These are phyloP conservation scores for Hemicentrotus pulcherrimus DNA, from an alignment of 35 echinoderm and acorn worm genomes.

Conservation along the genomic window DNA sequence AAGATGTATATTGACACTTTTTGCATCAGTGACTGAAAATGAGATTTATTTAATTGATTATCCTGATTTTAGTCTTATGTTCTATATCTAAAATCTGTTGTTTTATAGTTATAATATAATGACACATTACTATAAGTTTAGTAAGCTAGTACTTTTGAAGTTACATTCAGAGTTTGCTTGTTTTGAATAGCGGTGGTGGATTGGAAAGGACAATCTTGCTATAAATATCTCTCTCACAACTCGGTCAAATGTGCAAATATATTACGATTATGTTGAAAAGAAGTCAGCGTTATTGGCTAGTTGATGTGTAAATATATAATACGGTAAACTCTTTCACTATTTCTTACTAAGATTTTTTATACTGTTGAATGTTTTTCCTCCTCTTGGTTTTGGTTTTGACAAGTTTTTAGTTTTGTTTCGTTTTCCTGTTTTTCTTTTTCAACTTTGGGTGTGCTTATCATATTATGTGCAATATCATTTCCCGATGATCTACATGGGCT, in stretches of 20 bases:
- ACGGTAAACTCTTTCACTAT: background rate
- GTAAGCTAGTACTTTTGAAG: background rate
- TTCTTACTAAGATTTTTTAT: background rate
- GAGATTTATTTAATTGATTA: background rate
- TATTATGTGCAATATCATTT: background rate
- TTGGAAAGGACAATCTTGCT: background rate
- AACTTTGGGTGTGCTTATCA: slow-evolving; percentile 5
- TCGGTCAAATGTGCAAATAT: background rate
- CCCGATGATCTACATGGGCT: background rate
- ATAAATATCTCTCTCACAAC: slow-evolving; percentile 3
- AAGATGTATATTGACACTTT: background rate
- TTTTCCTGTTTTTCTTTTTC: background rate
- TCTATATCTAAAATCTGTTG: background rate
- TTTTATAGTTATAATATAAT: background rate
- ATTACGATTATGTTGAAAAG: background rate
- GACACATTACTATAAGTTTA: background rate
- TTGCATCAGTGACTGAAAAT: background rate
- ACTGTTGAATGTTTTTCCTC: background rate
- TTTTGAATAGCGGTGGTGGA: background rate
- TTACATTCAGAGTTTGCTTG: background rate
- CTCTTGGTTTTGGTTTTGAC: background rate
- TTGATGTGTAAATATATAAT: background rate
- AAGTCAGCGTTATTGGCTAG: background rate
- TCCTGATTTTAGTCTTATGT: background rate
- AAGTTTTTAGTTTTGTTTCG: background rate